These are phyloP conservation scores for Drosophila neotestacea DNA, from an alignment of 2,888 invertebrate genomes.

Conservation along the genomic window DNA sequence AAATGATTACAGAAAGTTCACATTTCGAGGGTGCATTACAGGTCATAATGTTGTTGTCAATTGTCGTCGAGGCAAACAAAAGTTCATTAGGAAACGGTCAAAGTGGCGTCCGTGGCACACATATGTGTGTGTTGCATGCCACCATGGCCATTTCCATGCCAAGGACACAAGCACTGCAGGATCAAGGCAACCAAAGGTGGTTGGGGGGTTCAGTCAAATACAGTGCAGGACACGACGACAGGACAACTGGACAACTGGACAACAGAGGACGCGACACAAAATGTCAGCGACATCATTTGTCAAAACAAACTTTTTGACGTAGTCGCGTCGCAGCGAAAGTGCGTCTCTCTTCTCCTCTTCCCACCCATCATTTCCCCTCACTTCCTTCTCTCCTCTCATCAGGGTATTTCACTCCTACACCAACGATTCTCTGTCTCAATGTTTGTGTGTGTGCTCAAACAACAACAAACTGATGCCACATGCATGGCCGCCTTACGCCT, in stretches of 20 bases:
- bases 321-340: slow-evolving; percentile 72
- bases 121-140: slow-evolving; percentile 34
- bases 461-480: slow-evolving; percentile 41
- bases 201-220: too few relatives aligned
- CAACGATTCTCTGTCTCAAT: neutral
- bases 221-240: slow-evolving; percentile 12
- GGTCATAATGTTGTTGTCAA: slow-evolving; percentile 51
- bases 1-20: slow-evolving; percentile 32
- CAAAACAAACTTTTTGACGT: slow-evolving; percentile 78
- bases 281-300: slow-evolving; percentile 77
- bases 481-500: slow-evolving; percentile 26
- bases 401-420: neutral
- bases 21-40: slow-evolving; percentile 2
- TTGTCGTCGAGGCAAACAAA: slow-evolving; percentile 50
- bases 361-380: neutral
- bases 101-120: slow-evolving; percentile 53
- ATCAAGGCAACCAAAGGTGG: neutral
- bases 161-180: slow-evolving; percentile 49
- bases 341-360: slow-evolving; percentile 40
- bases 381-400: neutral
- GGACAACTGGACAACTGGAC: slow-evolving; percentile 18
- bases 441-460: slow-evolving; percentile 19
- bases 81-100: slow-evolving; percentile 68
- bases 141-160: slow-evolving; percentile 11
- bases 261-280: slow-evolving; percentile 42